Percentiles rank a stretch among this genome's conserved stretches.
These are phyloP conservation scores for Glaucopsyche alexis DNA, from an alignment of 2,888 invertebrate species.

Conservation along the genomic window DNA sequence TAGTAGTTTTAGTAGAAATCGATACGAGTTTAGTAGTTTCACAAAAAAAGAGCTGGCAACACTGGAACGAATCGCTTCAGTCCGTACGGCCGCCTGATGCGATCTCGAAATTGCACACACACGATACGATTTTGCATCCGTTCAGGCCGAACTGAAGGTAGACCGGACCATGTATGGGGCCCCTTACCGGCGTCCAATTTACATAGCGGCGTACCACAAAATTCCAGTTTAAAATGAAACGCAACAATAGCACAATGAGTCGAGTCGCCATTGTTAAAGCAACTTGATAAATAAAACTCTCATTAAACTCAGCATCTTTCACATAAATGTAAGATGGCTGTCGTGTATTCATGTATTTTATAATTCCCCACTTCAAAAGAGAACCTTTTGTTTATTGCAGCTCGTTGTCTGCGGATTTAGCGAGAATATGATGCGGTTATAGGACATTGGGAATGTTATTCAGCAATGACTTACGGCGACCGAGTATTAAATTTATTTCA, in stretches of 20 bases:
- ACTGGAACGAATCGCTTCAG: no score
- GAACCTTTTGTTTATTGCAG: slow-evolving; percentile 13
- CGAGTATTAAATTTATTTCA: no score
- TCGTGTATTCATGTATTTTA: slow-evolving; percentile 27
- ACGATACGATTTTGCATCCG: no score
- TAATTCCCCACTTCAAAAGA: slow-evolving; percentile 28
- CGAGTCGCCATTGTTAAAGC: slow-evolving; percentile 66
- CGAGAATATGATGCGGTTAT: background rate
- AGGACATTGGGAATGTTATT: background rate
- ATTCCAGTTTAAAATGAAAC: slow-evolving; percentile 70
- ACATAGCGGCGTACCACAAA: slow-evolving; percentile 65
- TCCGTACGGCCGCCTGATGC: no score
- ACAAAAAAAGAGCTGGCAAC: no score
- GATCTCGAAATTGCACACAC: no score
- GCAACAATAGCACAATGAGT: slow-evolving; percentile 74
- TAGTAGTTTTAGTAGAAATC: no score
- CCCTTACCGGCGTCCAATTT: slow-evolving; percentile 64
- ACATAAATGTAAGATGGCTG: slow-evolving; percentile 42
- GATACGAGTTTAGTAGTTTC: no score
- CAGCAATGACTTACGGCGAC: no score
- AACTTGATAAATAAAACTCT: slow-evolving; percentile 76
- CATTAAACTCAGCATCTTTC: slow-evolving; percentile 69
- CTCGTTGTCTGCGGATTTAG: slow-evolving; percentile 9
- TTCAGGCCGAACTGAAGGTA: no score
- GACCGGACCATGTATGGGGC: no score